These are phyloP conservation scores for Galerucella nymphaeae DNA, from an alignment of 2,888 invertebrate species.

Conservation along the genomic window DNA sequence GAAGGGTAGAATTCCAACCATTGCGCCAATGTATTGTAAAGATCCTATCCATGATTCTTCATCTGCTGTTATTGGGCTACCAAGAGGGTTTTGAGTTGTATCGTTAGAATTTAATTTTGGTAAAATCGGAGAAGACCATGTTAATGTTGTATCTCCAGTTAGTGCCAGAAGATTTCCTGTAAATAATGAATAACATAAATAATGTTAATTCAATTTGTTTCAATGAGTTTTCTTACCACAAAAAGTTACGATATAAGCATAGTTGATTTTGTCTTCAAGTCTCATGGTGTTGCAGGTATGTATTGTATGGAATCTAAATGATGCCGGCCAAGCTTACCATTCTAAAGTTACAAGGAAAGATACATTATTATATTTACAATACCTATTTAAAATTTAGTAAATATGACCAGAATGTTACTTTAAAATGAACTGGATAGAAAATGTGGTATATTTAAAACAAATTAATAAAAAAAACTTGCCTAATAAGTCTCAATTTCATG, in stretches of 20 bases:
- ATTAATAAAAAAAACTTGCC: background rate
- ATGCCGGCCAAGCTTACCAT: background rate
- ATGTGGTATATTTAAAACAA: background rate
- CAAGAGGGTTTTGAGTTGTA: constrained; percentile 56
- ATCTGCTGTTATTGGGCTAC: constrained; percentile 52
- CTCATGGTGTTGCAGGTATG: background rate
- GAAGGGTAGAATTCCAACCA: constrained; percentile 74
- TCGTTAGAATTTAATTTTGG: constrained; percentile 48
- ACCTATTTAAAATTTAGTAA: background rate
- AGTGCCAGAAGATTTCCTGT: constrained; percentile 64
- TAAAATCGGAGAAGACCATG: constrained; percentile 61
- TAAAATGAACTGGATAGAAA: background rate
- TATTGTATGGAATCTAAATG: background rate
- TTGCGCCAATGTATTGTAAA: constrained; percentile 64
- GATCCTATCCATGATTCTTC: constrained; percentile 68
- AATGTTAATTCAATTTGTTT: too few relatives aligned
- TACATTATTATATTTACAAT: background rate
- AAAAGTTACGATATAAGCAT: constrained; percentile 39
- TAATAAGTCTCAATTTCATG: background rate
- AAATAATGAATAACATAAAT: constrained; percentile 39
- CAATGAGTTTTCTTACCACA: constrained; percentile 29
- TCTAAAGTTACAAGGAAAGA: background rate
- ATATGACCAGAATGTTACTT: background rate
- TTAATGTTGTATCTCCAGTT: constrained; percentile 63
- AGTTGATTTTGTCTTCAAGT: constrained; percentile 27